Evolutionary conservation across 2,797 vertebrate genomes (phyloP).

Genomic region (Scyliorhinus canicula): DNA sequence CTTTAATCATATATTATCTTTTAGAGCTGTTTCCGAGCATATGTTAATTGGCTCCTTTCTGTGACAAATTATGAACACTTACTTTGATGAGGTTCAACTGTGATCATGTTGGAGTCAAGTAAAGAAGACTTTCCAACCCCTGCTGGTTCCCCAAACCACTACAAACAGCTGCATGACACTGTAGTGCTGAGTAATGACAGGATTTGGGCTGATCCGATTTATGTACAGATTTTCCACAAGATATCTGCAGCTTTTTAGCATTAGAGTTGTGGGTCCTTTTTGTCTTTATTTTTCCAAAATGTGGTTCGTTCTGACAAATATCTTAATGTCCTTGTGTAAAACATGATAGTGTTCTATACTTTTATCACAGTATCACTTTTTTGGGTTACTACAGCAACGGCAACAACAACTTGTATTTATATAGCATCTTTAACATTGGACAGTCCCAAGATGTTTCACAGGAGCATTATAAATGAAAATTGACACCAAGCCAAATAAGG

Average conservation of each 20-base stretch:
- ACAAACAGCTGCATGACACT: conserved; percentile 79
- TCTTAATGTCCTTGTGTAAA: conserved; percentile 8
- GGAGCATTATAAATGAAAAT: neutral
- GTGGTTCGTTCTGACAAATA: neutral
- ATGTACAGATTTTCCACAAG: conserved; percentile 53
- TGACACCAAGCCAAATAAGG: neutral
- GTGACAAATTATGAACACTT: conserved; percentile 96
- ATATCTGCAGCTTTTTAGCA: conserved; percentile 63
- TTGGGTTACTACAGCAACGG: neutral
- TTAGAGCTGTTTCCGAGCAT: conserved; percentile 80
- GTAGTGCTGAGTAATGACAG: conserved; percentile 83
- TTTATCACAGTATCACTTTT: neutral
- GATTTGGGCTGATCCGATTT: conserved; percentile 70
- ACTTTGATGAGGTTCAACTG: conserved; percentile 97
- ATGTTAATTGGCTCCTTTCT: conserved; percentile 99
- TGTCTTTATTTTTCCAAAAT: neutral
- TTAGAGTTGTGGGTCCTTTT: conserved; percentile 46
- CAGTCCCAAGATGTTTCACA: neutral
- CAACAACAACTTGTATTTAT: neutral
- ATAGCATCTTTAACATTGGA: neutral
- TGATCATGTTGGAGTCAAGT: conserved; percentile 83
- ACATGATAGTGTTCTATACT: neutral
- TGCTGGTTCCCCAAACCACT: conserved; percentile 75
- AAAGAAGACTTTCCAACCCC: conserved; percentile 77
- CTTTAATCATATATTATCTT: conserved; percentile 96